Base-by-base conservation (phyloP, 2,888 invertebrate genomes). In the Nephrotoma appendiculata region DNA sequence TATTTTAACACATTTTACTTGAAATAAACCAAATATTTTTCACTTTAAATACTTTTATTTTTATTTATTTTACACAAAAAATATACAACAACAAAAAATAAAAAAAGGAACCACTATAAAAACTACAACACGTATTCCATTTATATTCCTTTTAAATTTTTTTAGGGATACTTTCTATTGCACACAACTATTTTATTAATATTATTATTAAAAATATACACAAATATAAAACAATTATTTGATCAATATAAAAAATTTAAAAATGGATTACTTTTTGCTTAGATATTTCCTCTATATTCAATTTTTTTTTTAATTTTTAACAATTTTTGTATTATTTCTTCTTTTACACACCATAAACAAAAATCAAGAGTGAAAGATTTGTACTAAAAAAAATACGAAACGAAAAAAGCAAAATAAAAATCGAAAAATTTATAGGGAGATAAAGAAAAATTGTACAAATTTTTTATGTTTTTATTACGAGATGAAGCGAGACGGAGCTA, bases 341-440 rank as follows among this genome's bases (percentile, higher is more conserved):
- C 43, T 84, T 41, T 42, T 42, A 42, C 84, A 84, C 84, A 84
- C 43, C 84, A 84, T 84, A 84, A 84, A 84, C 84, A 84, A 84
- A 84, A 84, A 84, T 15, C 41, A 84, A 42, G 84, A 84, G 84
- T 84, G 84, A 84, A 84, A 84, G 84, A 84, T 84, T 84, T 84
- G 84, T 84, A 84, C 84, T 84, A 84, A 84, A 84, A 84, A 84
- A 84, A 71, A 71, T 71, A 9, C 31, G 11, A 71, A 71, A 31
- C 71, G 71, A 71, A 71, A 71, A 57, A 31, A 71, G 31, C 71
- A 71, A 71, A 71, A 71, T 71, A 71, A 71, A 52, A 71, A 71
- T 11, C 71, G 71, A 71, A 71, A 71, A 71, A 71, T 31, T 7
- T 12, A 71, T 71, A 71, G 71, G 71, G 71, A 71, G 71, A 71